Evolutionary conservation across 2,888 invertebrate species (phyloP).

Genomic region (Apotomis turbidana): DNA sequence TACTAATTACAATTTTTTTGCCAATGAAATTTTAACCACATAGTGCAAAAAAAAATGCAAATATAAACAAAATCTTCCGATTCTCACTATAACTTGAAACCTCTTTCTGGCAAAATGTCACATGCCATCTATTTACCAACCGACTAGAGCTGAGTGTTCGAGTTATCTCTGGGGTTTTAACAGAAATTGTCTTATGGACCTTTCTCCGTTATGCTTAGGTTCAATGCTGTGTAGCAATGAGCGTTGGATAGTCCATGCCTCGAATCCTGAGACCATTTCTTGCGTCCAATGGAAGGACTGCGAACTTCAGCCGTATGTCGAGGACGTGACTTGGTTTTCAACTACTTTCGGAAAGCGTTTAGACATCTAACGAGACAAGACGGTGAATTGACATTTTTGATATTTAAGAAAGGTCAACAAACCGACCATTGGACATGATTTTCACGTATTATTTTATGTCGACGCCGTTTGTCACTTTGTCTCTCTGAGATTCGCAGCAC

Average conservation of each 20-base stretch:
- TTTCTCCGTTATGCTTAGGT: background rate
- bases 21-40: no score
- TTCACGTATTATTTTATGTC: background rate
- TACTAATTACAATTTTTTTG: no score
- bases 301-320: constrained; percentile 31
- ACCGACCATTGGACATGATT: background rate
- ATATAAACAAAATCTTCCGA: background rate
- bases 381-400: constrained; percentile 3
- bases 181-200: background rate
- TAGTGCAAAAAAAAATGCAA: no score
- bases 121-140: constrained; percentile 34
- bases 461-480: background rate
- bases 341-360: constrained; percentile 16
- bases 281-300: constrained; percentile 30
- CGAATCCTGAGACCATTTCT: constrained; percentile 32
- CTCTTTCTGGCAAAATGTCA: constrained; percentile 30
- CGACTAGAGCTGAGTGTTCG: constrained; percentile 28
- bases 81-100: constrained; percentile 11
- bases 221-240: background rate
- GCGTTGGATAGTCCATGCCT: constrained; percentile 6
- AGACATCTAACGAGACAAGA: constrained; percentile 11
- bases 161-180: constrained; percentile 8
- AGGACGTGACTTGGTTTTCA: constrained; percentile 30
- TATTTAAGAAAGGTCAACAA: background rate
- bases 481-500: background rate